Evolutionary conservation across 2,797 vertebrate species (phyloP).

Genomic region (Propithecus deckenii): DNA sequence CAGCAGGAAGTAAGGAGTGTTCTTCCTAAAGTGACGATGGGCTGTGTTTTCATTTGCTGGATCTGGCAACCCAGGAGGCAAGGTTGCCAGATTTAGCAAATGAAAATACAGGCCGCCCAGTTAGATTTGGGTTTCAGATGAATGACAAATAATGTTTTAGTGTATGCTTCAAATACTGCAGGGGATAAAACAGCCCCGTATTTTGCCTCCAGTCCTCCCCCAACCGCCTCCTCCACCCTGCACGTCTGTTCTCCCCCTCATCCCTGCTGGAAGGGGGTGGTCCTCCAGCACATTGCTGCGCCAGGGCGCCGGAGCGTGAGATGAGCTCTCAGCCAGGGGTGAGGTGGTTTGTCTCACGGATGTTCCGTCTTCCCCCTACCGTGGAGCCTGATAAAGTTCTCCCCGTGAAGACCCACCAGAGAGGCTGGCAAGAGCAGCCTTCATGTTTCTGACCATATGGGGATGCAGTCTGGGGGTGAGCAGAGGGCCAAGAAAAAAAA

Average conservation of each 20-base stretch:
- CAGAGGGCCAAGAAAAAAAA: background rate
- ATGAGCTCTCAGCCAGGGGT: background rate
- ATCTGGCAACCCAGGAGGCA: background rate
- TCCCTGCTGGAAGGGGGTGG: background rate
- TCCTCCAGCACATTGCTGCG: background rate
- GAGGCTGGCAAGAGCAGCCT: background rate
- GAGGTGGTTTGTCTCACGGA: background rate
- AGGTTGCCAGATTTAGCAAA: background rate
- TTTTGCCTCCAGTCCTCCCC: background rate
- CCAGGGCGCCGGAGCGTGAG: background rate
- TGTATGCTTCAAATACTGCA: background rate
- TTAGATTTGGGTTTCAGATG: background rate
- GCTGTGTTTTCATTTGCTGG: background rate
- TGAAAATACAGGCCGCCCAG: background rate
- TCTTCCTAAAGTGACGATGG: background rate
- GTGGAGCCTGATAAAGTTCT: background rate
- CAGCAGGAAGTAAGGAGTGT: background rate
- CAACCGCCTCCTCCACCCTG: background rate
- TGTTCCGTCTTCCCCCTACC: background rate
- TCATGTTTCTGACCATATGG: too few species aligned
- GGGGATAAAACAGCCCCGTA: background rate
- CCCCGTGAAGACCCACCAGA: background rate
- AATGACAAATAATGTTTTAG: background rate
- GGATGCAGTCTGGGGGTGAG: background rate
- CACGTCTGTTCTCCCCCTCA: background rate